These are phyloP conservation scores for Crematogaster levior DNA, from an alignment of 2,888 invertebrate genomes.

Conservation along the genomic window DNA sequence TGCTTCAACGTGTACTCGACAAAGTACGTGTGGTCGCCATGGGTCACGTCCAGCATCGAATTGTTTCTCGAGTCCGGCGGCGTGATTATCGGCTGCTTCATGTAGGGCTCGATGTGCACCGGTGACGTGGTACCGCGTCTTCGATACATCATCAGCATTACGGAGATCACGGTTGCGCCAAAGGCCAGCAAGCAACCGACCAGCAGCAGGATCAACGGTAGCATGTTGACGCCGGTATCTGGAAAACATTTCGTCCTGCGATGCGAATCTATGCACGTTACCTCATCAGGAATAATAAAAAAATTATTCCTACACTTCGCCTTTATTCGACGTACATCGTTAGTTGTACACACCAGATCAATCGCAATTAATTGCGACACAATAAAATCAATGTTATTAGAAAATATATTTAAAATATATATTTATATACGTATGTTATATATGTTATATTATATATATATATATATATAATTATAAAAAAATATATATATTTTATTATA, in stretches of 20 bases:
- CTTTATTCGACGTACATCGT: neutral
- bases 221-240: conserved; percentile 89
- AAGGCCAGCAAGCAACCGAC: conserved; percentile 90
- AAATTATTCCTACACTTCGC: neutral
- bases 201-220: conserved; percentile 90
- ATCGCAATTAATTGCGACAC: neutral
- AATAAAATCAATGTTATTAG: neutral
- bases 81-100: conserved; percentile 85
- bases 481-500: too few species aligned
- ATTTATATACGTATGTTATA: too few species aligned
- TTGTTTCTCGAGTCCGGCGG: conserved; percentile 86
- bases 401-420: too few species aligned
- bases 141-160: conserved; percentile 89
- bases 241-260: conserved; percentile 81
- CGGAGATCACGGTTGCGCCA: conserved; percentile 88
- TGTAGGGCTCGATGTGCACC: conserved; percentile 84
- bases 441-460: too few species aligned
- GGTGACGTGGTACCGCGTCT: conserved; percentile 87
- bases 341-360: neutral
- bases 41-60: conserved; percentile 91
- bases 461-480: too few species aligned
- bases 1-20: conserved; percentile 94
- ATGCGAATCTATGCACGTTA: neutral
- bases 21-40: conserved; percentile 93
- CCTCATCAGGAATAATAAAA: neutral